Conservation (phyloP, 1,140 invertebrate species). For the Alviniconcha marisindica region DNA sequence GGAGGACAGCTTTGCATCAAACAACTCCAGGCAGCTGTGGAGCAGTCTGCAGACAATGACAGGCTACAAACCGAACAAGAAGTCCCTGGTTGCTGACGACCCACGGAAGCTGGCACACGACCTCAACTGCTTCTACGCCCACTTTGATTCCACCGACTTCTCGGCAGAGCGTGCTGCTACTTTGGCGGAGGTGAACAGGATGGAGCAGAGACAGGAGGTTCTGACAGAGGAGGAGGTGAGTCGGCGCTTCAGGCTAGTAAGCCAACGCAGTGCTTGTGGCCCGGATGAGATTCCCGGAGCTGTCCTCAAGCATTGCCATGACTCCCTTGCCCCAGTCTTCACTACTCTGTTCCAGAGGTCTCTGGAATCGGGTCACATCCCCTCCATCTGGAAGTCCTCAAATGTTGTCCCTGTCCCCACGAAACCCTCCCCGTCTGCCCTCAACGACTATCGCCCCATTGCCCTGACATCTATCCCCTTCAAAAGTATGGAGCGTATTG, state of each 20-base stretch:
- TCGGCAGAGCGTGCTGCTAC: too few species aligned
- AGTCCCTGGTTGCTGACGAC: background rate
- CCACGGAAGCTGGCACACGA: background rate
- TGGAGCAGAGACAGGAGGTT: background rate
- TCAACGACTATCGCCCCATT: slow-evolving; percentile 14
- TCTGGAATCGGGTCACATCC: background rate
- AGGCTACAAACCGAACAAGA: background rate
- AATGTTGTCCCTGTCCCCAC: slow-evolving; percentile 12
- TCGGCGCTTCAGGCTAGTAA: background rate
- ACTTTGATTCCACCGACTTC: too few species aligned
- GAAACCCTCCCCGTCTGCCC: background rate
- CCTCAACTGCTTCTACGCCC: background rate
- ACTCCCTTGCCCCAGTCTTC: background rate
- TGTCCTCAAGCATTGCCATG: background rate
- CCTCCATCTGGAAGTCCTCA: slow-evolving; percentile 11
- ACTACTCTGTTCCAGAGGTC: background rate
- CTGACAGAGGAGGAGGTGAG: slow-evolving; percentile 5
- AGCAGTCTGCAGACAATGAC: background rate
- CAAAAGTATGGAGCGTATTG: slow-evolving; percentile 6
- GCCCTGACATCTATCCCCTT: slow-evolving; percentile 15
- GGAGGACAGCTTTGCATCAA: background rate
- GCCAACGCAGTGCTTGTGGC: background rate
- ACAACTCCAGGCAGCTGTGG: background rate
- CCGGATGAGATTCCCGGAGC: background rate
- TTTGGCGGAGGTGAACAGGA: too few species aligned